Conservation (phyloP, 2,797 vertebrate genomes). For the Ara ararauna region DNA sequence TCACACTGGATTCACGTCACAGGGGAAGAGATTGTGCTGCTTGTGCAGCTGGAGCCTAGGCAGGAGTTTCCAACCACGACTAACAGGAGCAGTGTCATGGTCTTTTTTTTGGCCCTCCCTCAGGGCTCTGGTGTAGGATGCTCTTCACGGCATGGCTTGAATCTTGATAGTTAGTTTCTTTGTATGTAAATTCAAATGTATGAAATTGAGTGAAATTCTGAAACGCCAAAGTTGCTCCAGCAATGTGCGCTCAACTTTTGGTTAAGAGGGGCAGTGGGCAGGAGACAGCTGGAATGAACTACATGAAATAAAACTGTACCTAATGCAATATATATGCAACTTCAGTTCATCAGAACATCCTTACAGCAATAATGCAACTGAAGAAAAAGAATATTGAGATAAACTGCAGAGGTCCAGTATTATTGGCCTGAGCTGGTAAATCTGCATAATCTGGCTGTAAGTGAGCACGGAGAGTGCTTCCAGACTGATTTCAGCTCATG, state of each 20-base stretch:
- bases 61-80: neutral
- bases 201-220: neutral
- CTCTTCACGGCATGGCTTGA: neutral
- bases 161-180: neutral
- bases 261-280: neutral
- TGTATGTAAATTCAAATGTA: neutral
- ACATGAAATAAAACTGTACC: fast-evolving
- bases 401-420: neutral
- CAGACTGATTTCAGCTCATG: neutral
- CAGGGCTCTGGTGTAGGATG: neutral
- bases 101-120: neutral
- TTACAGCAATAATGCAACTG: neutral
- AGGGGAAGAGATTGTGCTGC: neutral
- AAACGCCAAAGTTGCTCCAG: neutral
- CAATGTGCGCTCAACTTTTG: neutral
- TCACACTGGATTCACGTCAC: constrained; percentile 25
- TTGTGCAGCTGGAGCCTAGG: neutral
- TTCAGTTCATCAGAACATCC: neutral
- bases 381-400: neutral
- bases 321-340: neutral
- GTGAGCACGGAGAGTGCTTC: neutral
- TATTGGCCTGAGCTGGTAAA: neutral
- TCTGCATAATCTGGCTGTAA: neutral
- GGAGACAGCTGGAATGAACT: neutral
- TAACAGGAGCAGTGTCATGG: neutral